These are phyloP conservation scores for Dinomys branickii DNA, from an alignment of 2,113 vertebrate genomes.

Conservation along the genomic window DNA sequence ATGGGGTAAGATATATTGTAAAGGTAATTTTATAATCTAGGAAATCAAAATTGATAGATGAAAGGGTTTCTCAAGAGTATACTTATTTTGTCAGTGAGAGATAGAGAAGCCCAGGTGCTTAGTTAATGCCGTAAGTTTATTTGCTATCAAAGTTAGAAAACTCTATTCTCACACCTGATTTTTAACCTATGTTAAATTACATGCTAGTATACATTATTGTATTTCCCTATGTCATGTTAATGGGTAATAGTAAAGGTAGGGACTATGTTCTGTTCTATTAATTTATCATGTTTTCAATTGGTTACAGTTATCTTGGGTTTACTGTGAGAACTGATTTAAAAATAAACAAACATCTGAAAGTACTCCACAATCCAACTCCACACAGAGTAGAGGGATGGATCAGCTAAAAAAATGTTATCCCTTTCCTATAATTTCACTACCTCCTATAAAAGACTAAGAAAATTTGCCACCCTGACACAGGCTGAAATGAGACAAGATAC, in stretches of 20 bases:
- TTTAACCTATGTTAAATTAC: neutral
- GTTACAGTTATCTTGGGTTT: neutral
- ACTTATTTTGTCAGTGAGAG: neutral
- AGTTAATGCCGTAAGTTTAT: neutral
- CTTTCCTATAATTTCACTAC: neutral
- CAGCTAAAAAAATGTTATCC: neutral
- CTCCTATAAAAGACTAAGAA: neutral
- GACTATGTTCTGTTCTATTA: neutral
- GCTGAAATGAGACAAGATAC: neutral
- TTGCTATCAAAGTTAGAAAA: conserved; percentile 2
- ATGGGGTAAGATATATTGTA: neutral
- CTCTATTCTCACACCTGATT: neutral
- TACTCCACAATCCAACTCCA: neutral
- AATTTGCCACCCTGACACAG: neutral
- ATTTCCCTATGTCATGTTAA: neutral
- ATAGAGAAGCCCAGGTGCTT: neutral
- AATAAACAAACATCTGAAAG: neutral
- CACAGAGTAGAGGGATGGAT: neutral
- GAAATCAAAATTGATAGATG: neutral
- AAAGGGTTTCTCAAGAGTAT: neutral
- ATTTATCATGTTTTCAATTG: conserved; percentile 19
- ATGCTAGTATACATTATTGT: neutral
- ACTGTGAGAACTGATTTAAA: neutral
- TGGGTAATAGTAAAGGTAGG: neutral
- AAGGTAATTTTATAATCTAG: conserved; percentile 13